These are phyloP conservation scores for Jacana jacana DNA, from an alignment of 2,113 vertebrate genomes.

Conservation along the genomic window DNA sequence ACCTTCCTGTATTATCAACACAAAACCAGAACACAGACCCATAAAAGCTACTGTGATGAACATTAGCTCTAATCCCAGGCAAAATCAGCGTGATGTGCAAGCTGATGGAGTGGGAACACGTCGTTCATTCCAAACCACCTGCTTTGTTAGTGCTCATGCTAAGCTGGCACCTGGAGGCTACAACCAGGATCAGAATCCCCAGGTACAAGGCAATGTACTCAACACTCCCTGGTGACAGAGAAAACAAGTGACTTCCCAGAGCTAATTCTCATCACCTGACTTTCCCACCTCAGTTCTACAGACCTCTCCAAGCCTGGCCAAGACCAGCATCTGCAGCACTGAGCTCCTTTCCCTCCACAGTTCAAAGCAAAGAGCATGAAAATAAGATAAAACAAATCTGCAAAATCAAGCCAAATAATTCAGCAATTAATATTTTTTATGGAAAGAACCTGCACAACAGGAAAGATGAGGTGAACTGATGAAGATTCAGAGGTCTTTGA, in stretches of 20 bases:
- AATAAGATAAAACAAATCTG: background rate
- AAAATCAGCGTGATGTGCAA: background rate
- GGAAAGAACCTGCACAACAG: background rate
- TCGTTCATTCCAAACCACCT: background rate
- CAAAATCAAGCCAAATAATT: background rate
- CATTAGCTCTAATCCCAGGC: background rate
- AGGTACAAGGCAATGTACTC: background rate
- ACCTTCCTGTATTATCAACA: background rate
- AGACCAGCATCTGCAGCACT: background rate
- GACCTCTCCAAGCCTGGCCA: background rate
- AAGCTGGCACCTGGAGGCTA: background rate
- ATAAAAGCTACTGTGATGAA: background rate
- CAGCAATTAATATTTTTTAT: background rate
- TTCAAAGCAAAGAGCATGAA: background rate
- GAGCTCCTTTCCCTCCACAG: background rate
- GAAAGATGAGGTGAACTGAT: background rate
- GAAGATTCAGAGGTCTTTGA: background rate
- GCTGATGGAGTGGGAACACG: background rate
- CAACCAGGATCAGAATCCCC: background rate
- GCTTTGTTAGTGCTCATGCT: background rate
- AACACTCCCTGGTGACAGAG: background rate
- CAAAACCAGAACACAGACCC: background rate
- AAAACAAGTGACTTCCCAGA: background rate
- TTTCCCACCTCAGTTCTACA: background rate
- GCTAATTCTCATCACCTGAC: rapidly evolving